Evolutionary conservation across 2,888 invertebrate genomes (phyloP), one percentile per base, ranked within the genome.

Genomic region (Amphipyra tragopoginis): DNA sequence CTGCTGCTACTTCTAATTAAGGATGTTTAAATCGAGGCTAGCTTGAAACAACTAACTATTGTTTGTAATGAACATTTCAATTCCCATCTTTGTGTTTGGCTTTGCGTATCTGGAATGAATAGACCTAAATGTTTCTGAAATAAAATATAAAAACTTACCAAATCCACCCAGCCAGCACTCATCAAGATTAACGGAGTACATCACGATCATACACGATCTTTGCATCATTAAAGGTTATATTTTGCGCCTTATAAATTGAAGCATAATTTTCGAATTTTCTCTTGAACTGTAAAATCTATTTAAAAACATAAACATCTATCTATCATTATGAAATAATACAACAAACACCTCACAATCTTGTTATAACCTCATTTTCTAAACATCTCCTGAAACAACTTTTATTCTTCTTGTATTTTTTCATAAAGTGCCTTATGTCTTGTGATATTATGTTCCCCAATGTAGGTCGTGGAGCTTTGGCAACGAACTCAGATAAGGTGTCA

Each of bases 401-500:
- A 62, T 33, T 11, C 10, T 34, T 36, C 26, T 52, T 43, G 14
- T 58, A 48, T 54, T 63, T 60, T 55, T 59, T 52, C 42, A 39
- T 61, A 42, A 64, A 59, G 14, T 52, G 15, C 29, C 47, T 50
- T 44, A 39, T 55, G 39, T 72, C 40, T 50, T 36, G 21, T 50
- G 38, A 53, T 65, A 66, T 68, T 47, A 61, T 50, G 34, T 64
- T 59, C 29, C 15, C 42, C 47, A 60, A 76, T 66, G 44, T 75
- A 65, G 75, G 69, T 61, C 74, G 58, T n/a, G 36, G 6, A 60
- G 62, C 50, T 76, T 75, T 65, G 64, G 49, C 64, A 65, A 38
- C 55, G 36, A 21, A 50, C 55, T 50, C 26, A 43, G 65, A 66
- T 72, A 68, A 69, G 52, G 55, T 76, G 66, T 45, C 58, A 63